Base-by-base conservation (phyloP, 2,888 invertebrate genomes). In the Acanthosepion esculentum region DNA sequence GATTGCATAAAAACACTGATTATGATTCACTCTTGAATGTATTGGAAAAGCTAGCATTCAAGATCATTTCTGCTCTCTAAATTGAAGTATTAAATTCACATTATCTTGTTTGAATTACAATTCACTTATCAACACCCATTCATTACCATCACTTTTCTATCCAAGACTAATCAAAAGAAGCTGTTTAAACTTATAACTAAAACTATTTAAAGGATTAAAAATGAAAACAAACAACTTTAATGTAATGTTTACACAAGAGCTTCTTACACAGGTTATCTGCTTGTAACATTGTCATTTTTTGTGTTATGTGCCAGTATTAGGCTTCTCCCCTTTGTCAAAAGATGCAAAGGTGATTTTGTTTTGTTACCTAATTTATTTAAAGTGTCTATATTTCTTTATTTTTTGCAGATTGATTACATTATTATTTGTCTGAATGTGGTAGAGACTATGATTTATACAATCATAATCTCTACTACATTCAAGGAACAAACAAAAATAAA, bases 81-180 rank as follows among this genome's bases (percentile, higher is more conserved):
- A 78, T 33, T 78, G 78, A 78, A 78, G 33, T 78, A 78, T 29
- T 78, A 33, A 33, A 78, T n/a, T 78, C 78, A 33, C 33, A n/a
- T 78, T 78, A n/a, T 78, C 33, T 78, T n/a, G n/a, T 78, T 78
- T 78, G 78, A n/a, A 78, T 78, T 23, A 41, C 78, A 33, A 78
- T 78, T 78, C 33, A n/a, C 78, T 78, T 78, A n/a, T 78, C n/a
- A 78, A 33, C n/a, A 78, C 78, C 78, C n/a, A 78, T 78, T 78
- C n/a, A 78, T 78, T 33, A 78, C 78, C n/a, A 78, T 78, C 78
- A 78, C 15, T 78, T 78, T 78, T 33, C 78, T 33, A 33, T 15
- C 1, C 78, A n/a, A 78, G 12, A 78, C 33, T n/a, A 18, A 78
- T 33, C 4, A n/a, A 78, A 78, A 15, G 15, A 78, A 78, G 59